Evolutionary conservation across 23 tunicate genomes (phyloP).

Genomic region (Diplosoma virens): DNA sequence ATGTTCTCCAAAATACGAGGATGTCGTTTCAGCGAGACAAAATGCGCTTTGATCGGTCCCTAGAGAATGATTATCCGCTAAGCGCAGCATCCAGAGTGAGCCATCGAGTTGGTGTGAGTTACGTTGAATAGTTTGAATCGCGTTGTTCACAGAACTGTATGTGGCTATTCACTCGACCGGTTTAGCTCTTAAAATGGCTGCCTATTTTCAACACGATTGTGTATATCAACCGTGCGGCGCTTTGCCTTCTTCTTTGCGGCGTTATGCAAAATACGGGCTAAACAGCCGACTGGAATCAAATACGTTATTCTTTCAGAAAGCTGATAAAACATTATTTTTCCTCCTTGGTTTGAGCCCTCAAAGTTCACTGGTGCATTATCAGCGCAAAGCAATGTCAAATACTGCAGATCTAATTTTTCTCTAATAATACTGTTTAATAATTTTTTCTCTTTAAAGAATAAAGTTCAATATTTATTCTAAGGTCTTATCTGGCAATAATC

Average conservation of each 20-base stretch:
- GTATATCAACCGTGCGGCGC: no score
- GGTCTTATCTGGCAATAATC: no score
- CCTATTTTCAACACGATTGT: no score
- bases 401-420: no score
- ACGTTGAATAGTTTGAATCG: background rate
- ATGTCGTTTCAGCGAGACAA: background rate
- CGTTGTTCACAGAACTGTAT: background rate
- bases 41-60: background rate
- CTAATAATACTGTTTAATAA: no score
- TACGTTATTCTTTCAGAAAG: background rate
- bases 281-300: background rate
- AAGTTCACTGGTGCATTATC: no score
- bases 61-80: background rate
- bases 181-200: no score
- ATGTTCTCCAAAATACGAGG: no score
- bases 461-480: no score
- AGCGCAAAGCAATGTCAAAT: no score
- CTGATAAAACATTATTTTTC: background rate
- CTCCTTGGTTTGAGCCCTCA: background rate
- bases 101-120: constrained; percentile 29
- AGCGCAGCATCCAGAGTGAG: constrained; percentile 23
- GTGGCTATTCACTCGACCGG: background rate
- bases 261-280: background rate
- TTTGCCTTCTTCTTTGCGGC: background rate
- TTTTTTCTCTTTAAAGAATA: no score